These are phyloP conservation scores for Drosophila kokeensis DNA, from an alignment of 2,888 invertebrate species.

Conservation along the genomic window DNA sequence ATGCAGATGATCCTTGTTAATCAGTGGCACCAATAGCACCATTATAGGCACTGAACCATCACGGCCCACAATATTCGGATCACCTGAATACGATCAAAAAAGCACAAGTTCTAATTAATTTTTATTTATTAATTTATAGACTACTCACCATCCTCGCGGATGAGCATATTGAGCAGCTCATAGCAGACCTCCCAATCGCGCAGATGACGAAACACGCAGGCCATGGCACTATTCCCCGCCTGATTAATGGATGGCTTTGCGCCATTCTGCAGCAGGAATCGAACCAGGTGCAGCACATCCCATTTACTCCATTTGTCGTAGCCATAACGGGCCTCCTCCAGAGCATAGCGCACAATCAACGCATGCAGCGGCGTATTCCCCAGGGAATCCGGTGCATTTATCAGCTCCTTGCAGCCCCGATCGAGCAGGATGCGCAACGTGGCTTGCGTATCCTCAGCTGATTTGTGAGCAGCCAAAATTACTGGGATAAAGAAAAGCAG, in stretches of 20 bases:
- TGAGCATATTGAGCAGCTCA: constrained; percentile 85
- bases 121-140: not conserved
- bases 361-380: constrained; percentile 91
- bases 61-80: constrained; percentile 89
- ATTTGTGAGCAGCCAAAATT: constrained; percentile 89
- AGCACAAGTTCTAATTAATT: not conserved
- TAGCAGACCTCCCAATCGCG: constrained; percentile 89
- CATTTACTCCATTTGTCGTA: constrained; percentile 91
- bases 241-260: constrained; percentile 90
- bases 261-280: constrained; percentile 88
- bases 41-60: constrained; percentile 91
- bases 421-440: constrained; percentile 89
- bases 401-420: constrained; percentile 90
- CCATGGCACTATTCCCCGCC: constrained; percentile 89
- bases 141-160: constrained; percentile 84
- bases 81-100: constrained; percentile 81
- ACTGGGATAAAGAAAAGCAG: constrained; percentile 80
- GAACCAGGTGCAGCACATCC: constrained; percentile 90
- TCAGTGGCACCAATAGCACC: constrained; percentile 90
- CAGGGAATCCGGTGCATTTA: constrained; percentile 90
- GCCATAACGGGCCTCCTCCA: constrained; percentile 89
- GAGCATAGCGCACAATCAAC: constrained; percentile 88
- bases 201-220: constrained; percentile 89
- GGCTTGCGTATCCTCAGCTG: constrained; percentile 89
- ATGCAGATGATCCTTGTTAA: constrained; percentile 90